These are phyloP conservation scores for Saccostrea cuccullata DNA, from an alignment of 1,140 invertebrate genomes.

Conservation along the genomic window DNA sequence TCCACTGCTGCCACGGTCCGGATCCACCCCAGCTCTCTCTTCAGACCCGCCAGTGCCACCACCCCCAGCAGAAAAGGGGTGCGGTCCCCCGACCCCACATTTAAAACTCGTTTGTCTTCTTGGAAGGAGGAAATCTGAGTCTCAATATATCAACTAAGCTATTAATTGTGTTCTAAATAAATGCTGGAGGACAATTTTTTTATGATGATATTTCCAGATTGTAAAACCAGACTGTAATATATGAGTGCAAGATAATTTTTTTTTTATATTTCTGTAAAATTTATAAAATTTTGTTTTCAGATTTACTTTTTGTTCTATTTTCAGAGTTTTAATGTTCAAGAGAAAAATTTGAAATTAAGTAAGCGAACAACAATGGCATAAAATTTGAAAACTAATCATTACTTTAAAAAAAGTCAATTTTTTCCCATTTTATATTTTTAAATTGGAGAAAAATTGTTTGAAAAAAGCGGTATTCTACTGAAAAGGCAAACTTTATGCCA, in stretches of 20 bases:
- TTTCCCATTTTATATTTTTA: too few species aligned
- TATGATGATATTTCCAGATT: neutral
- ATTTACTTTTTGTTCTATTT: neutral
- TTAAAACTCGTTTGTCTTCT: conserved; percentile 58
- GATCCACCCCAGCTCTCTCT: conserved; percentile 51
- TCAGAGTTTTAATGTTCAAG: conserved; percentile 32
- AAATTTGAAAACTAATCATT: neutral
- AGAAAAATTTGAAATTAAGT: conserved; percentile 30
- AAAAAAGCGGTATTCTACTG: neutral
- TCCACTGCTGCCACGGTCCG: conserved; percentile 52
- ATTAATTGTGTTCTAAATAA: too few species aligned
- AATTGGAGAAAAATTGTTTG: too few species aligned
- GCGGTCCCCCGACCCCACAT: conserved; percentile 57
- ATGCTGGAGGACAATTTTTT: too few species aligned
- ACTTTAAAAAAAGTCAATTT: too few species aligned
- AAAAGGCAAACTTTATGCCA: conserved; percentile 4
- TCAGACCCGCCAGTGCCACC: conserved; percentile 54
- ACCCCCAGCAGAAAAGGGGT: conserved; percentile 54
- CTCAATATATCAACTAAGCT: neutral
- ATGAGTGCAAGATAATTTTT: too few species aligned
- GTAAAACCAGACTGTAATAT: too few species aligned
- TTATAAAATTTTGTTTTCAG: neutral
- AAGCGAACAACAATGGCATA: conserved; percentile 21
- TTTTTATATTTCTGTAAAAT: too few species aligned
- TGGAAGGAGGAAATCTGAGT: conserved; percentile 63